Evolutionary conservation across 2,888 invertebrate species (phyloP), one percentile per base, ranked within the genome.

Genomic region (Proisotoma minuta): DNA sequence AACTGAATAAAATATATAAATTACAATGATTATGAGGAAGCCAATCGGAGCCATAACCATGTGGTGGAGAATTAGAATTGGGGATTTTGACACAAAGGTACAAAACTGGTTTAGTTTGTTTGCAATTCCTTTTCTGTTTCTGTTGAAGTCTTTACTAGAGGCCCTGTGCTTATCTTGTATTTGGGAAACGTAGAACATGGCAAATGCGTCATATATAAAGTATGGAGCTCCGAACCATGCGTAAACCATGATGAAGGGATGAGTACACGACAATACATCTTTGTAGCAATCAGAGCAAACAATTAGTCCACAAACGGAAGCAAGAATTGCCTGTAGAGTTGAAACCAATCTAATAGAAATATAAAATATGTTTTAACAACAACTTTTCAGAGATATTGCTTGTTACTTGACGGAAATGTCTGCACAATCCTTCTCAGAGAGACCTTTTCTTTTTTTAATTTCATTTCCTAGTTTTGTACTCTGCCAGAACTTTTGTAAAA

Each of bases 201-300:
- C 86, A 85, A 87, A 87, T 69, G 87, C 87, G 78, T 88, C 88
- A 75, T 88, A 87, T 80, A 87, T 85, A 78, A 87, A 67, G 50
- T 66, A 69, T 0, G 87, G 86, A 29, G 87, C 85, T 43, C 87
- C 88, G 76, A 88, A 87, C 87, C 87, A 88, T 0, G 87, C 87
- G 77, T 88, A 88, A 1, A 86, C 87, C 75, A 88, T 86, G 57
- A 86, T 86, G 75, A 87, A 82, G 76, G 84, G 86, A 78, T 87
- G 87, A 1, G 85, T 85, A 3, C 85, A 82, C 66, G 82, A 82
- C 68, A 87, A 79, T 74, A 87, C 84, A 77, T 87, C 84, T 50
- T 85, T 79, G 59, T 83, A 81, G 77, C 87, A 87, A 78, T 85
- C 85, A 58, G 80, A 78, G 75, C 85, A 85, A 40, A 86, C 85